Conservation (phyloP, 1,140 invertebrate genomes). For the Plodia interpunctella region DNA sequence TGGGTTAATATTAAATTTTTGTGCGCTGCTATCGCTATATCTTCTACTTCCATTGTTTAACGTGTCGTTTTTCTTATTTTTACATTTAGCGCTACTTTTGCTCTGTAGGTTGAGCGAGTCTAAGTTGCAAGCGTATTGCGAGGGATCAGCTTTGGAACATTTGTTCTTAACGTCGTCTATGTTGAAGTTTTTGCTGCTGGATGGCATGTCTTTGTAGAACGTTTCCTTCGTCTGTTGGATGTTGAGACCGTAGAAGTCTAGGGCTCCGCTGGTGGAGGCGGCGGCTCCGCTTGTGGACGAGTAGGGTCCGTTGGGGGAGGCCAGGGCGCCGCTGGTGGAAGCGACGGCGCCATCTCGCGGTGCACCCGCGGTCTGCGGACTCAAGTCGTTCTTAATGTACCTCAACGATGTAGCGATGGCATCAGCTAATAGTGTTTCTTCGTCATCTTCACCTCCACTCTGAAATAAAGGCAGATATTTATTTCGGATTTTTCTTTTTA, state of each 20-base stretch:
- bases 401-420: slow-evolving; percentile 47
- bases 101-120: slow-evolving; percentile 53
- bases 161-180: slow-evolving; percentile 53
- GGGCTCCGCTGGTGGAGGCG: slow-evolving; percentile 32
- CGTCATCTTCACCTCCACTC: slow-evolving; percentile 76
- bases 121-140: slow-evolving; percentile 35
- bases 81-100: too few relatives aligned
- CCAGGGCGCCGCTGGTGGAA: slow-evolving; percentile 12
- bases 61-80: slow-evolving; percentile 40
- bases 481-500: too few relatives aligned
- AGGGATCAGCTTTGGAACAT: slow-evolving; percentile 41
- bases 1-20: slow-evolving; percentile 40
- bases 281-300: too few relatives aligned
- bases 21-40: slow-evolving; percentile 61
- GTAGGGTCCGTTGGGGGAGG: too few relatives aligned
- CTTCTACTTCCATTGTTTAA: slow-evolving; percentile 57
- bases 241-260: slow-evolving; percentile 51
- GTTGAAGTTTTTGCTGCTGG: slow-evolving; percentile 65
- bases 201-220: slow-evolving; percentile 61
- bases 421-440: slow-evolving; percentile 75
- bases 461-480: slow-evolving; percentile 25
- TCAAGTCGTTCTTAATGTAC: slow-evolving; percentile 60
- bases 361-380: slow-evolving; percentile 22
- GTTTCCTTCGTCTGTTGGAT: slow-evolving; percentile 58
- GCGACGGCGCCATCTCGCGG: not conserved